Evolutionary conservation across 1,140 invertebrate species (phyloP), one percentile per base, ranked within the genome.

Genomic region (Laodelphax striatellus): DNA sequence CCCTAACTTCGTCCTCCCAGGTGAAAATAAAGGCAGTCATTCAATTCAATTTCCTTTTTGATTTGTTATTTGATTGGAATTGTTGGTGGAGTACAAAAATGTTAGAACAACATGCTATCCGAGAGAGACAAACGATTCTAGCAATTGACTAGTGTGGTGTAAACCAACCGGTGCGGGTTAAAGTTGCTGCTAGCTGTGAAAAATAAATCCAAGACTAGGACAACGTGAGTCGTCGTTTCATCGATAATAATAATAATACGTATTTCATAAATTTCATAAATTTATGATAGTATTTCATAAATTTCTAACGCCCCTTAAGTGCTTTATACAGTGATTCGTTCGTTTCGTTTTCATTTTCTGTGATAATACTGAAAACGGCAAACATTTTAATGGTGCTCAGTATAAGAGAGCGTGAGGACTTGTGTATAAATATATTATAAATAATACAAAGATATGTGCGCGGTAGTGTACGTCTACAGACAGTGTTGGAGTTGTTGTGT

Each of bases 281-380:
- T n/a, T n/a, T n/a, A n/a, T n/a, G n/a, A n/a, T n/a, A n/a, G 21
- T 50, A 55, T 19, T 55, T 52, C 55, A 58, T 31, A 61, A 34
- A 61, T 66, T 61, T 68, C 62, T 65, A 60, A 68, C 64, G 66
- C 67, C 61, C 67, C 66, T 66, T 65, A 69, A 69, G 67, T 69
- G 67, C 67, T 69, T 69, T 69, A 69, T 64, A 67, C 65, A 65
- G 62, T 67, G 62, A 65, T 69, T 66, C 57, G 60, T 62, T 69
- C 67, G 63, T 63, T 59, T 63, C 61, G 46, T 62, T 66, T 69
- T 63, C 56, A 62, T 66, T 67, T 69, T 69, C 65, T 69, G 65
- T 69, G 66, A 69, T 66, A 65, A 65, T 58, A 57, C 59, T 63
- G 63, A 46, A 58, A 62, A 58, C n/a, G 59, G 62, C 58, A 61